Conservation (phyloP, 2,113 vertebrate genomes). For the Microcebus jonahi region DNA sequence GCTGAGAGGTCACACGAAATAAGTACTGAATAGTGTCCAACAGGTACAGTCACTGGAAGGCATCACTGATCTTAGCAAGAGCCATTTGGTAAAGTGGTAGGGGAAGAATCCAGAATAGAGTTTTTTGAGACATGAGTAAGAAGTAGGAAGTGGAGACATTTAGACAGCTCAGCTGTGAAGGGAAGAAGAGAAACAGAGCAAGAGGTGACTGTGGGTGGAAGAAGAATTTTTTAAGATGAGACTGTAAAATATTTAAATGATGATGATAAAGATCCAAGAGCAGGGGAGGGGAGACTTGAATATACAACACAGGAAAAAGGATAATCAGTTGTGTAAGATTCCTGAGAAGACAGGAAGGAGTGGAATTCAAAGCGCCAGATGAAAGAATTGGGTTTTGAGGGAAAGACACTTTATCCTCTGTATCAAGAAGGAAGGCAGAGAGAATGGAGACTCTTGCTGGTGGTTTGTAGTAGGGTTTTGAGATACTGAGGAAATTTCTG, state of each 20-base stretch:
- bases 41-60: neutral
- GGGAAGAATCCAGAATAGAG: conserved; percentile 14
- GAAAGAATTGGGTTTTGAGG: conserved; percentile 3
- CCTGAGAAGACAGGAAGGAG: neutral
- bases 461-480: neutral
- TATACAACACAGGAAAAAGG: neutral
- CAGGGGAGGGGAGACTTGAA: neutral
- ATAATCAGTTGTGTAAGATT: neutral
- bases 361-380: conserved; percentile 20
- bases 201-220: conserved; percentile 30
- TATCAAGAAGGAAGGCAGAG: neutral
- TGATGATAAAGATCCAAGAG: neutral
- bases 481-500: neutral
- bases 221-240: conserved; percentile 22
- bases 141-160: conserved; percentile 9
- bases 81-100: neutral
- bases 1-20: neutral
- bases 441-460: neutral
- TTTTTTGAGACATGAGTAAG: neutral
- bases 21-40: neutral
- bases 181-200: conserved; percentile 42
- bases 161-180: conserved; percentile 58
- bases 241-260: conserved; percentile 38
- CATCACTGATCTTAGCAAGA: neutral
- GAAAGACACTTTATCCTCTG: neutral